These are phyloP conservation scores for Bimastos eiseni DNA, from an alignment of 2,888 invertebrate genomes.

Conservation along the genomic window DNA sequence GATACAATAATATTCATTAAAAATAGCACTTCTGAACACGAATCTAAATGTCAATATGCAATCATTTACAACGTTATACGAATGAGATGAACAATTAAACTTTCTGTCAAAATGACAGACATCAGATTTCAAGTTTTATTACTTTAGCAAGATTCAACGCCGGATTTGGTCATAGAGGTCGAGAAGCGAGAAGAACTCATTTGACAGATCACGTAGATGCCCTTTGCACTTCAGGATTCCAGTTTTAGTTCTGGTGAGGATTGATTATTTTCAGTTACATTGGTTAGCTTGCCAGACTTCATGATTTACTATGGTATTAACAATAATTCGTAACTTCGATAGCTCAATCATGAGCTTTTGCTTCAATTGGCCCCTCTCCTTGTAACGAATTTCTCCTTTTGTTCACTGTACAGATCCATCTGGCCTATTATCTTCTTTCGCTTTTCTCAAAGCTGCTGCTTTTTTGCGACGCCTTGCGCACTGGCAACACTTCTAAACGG, in stretches of 20 bases:
- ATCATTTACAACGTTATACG: neutral
- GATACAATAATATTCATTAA: neutral
- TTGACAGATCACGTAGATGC: neutral
- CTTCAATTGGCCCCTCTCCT: too few species aligned
- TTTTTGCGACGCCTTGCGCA: too few species aligned
- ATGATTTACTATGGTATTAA: neutral
- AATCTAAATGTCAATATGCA: neutral
- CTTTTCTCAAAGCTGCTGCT: too few species aligned
- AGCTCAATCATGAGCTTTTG: too few species aligned
- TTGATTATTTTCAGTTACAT: neutral
- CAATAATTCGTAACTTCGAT: too few species aligned
- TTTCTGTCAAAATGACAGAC: neutral
- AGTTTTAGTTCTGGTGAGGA: neutral
- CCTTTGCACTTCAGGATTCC: too few species aligned
- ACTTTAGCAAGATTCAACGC: neutral
- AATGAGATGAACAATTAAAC: neutral
- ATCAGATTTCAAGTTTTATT: neutral
- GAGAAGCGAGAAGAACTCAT: neutral
- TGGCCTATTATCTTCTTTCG: too few species aligned
- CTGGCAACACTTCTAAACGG: too few species aligned
- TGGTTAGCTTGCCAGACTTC: too few species aligned
- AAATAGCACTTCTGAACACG: constrained; percentile 13
- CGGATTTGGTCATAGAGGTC: neutral
- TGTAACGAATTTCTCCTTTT: too few species aligned
- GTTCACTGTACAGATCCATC: too few species aligned